Evolutionary conservation across 1,140 invertebrate genomes (phyloP), one percentile per base, ranked within the genome.

Genomic region (Parapsyche elsis): DNA sequence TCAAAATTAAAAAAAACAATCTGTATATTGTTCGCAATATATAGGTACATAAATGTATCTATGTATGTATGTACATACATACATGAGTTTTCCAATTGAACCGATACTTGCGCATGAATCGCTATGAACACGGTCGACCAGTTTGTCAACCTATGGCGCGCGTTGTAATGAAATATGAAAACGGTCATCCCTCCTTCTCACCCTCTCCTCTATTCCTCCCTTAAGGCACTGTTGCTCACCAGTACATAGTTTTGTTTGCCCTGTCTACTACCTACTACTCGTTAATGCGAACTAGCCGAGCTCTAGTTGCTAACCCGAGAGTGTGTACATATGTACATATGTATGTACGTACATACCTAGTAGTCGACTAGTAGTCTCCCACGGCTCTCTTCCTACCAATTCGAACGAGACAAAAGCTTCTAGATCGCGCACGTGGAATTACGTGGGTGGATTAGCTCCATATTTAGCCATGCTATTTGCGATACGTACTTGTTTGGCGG

Each of bases 161-260:
- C 49, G 49, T 12, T 7, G 45, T 12, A 53, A 26, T 67, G 64
- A 24, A 67, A 67, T 67, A 67, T 67, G 64, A 21, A 67, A 67
- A 67, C 64, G 12, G 49, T 14, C 49, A 14, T 53, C 49, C 12
- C 12, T 5, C 12, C 49, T 10, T 10, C 49, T 1, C 12, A 2
- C 12, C 16, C 16, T 12, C 1, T 4, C 49, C 49, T 5, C 49
- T 7, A 38, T 38, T 7, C 30, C 30, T 4, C 30, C 19, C n/a
- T n/a, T n/a, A 7, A 5, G 9, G n/a, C n/a, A 61, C 57, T 21
- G 16, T 61, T 61, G 57, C 16, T 61, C 16, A 21, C 57, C 49
- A 61, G 7, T 61, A 38, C 30, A 38, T 38, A 38, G 30, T 53
- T 53, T 53, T 53, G 49, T 53, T 53, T 53, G 49, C 16, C 12